Evolutionary conservation across 2,797 vertebrate genomes (phyloP), one percentile per base, ranked within the genome.

Genomic region (Anisognathus igniventris): DNA sequence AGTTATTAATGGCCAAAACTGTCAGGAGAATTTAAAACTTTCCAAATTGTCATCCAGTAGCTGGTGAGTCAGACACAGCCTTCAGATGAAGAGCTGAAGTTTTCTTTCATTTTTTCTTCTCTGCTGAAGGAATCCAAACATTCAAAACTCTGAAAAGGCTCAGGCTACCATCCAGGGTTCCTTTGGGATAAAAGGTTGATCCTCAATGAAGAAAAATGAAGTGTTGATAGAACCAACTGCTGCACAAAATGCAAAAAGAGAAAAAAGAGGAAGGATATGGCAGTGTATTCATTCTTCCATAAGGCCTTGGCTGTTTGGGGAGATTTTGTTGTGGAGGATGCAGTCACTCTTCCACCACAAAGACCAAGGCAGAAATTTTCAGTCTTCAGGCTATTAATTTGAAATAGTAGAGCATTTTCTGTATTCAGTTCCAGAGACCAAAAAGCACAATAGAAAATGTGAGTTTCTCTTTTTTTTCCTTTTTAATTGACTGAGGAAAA

Each of bases 21-120:
- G 45, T 91, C 71, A 93, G 44, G 30, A 68, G 84, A 71, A 7
- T 77, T 83, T 92, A 88, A 96, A 93, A 95, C 64, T 95, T 97
- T 96, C 95, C 95, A 90, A 58, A 44, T 23, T 79, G 39, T 78
- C 4, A 3, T 95, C 93, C 94, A 97, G 93, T 86, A 94, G 87
- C 44, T 86, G 72, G 37, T 93, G 95, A 96, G 75, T 95, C 96
- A 95, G 80, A 82, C 58, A 83, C 14, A 83, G 42, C 13, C 67
- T 86, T 89, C 39, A 65, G 67, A 58, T 18, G 84, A 93, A 78
- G 68, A 82, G 54, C 8, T 66, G 48, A 91, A 86, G 31, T 33
- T 86, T 84, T 87, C 45, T 70, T 90, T 70, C 14, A n/a, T 62
- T 94, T 61, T 82, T 82, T 71, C 25, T 77, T 35, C 33, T 78